Percentiles rank a stretch among this genome's conserved stretches.
Evolutionary conservation across 2,797 vertebrate genomes (phyloP).

Genomic region (Lithobates sylvaticus): DNA sequence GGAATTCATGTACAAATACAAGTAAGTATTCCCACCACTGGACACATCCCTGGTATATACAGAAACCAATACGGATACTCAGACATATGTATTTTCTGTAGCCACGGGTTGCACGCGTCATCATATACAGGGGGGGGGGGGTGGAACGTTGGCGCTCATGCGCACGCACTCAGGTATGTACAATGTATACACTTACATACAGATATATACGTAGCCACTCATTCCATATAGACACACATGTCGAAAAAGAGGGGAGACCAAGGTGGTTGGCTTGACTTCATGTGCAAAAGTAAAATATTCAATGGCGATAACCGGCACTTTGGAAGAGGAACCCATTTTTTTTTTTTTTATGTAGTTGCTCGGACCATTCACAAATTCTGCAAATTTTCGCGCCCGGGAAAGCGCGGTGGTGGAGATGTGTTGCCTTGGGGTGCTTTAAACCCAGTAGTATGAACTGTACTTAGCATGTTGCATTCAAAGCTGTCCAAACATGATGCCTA

Average conservation of each 20-base stretch:
- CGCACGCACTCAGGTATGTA: constrained; percentile 22
- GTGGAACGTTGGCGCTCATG: background rate
- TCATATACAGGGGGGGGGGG: constrained; percentile 20
- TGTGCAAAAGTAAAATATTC: background rate
- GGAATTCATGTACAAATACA: constrained; percentile 11
- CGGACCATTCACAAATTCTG: no score
- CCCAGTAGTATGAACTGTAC: no score
- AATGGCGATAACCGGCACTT: background rate
- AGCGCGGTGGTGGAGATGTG: no score
- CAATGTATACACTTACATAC: constrained; percentile 11
- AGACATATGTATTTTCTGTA: background rate
- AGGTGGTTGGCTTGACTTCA: background rate
- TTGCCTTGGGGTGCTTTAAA: no score
- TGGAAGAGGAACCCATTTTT: background rate
- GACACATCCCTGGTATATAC: constrained; percentile 29
- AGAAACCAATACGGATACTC: constrained; percentile 24
- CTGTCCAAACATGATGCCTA: no score
- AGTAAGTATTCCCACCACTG: background rate
- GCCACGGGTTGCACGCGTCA: background rate
- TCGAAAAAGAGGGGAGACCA: background rate
- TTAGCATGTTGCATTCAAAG: no score
- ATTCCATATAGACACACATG: background rate
- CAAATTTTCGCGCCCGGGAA: no score
- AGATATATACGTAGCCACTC: constrained; percentile 17
- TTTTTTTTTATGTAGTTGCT: no score